Percentiles rank a stretch among this genome's conserved stretches.
These are phyloP conservation scores for roundworm (Caenorhabditis elegans) DNA, from an alignment of 1,140 invertebrate species.

Conservation along the genomic window DNA sequence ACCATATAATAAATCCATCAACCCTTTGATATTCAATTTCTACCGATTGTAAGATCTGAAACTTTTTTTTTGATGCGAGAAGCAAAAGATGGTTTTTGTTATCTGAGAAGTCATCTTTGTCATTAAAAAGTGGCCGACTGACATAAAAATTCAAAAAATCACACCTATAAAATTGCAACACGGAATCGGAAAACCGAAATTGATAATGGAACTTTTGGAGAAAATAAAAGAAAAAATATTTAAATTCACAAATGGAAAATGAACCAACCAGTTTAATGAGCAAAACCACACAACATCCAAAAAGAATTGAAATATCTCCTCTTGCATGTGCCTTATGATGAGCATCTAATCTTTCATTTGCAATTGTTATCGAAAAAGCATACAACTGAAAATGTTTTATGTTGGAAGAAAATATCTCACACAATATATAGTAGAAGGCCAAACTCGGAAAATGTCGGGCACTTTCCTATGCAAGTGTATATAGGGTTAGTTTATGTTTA, in stretches of 20 bases:
- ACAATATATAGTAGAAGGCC: too few species aligned
- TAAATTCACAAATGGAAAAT: background rate
- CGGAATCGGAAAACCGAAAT: background rate
- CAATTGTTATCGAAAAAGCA: conserved; percentile 35
- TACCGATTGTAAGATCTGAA: conserved; percentile 40
- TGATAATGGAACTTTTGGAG: background rate
- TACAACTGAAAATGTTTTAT: conserved; percentile 37
- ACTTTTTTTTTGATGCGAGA: background rate
- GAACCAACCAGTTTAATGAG: conserved; percentile 42
- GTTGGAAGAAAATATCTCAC: too few species aligned
- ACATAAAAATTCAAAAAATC: background rate
- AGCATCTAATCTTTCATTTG: conserved; percentile 59
- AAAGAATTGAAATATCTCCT: conserved; percentile 62
- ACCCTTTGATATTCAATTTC: conserved; percentile 42
- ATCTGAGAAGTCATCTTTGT: background rate
- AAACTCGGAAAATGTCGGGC: too few species aligned
- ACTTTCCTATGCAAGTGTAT: too few species aligned
- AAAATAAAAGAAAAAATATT: background rate
- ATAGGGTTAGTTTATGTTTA: too few species aligned
- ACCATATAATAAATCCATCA: conserved; percentile 38
- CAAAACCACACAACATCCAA: conserved; percentile 60
- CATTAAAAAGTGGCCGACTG: background rate
- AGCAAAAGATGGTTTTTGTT: conserved; percentile 3
- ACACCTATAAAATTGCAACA: background rate
- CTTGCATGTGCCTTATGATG: conserved; percentile 65